These are phyloP conservation scores for Eilema griseolum DNA, from an alignment of 2,888 invertebrate genomes.

Conservation along the genomic window DNA sequence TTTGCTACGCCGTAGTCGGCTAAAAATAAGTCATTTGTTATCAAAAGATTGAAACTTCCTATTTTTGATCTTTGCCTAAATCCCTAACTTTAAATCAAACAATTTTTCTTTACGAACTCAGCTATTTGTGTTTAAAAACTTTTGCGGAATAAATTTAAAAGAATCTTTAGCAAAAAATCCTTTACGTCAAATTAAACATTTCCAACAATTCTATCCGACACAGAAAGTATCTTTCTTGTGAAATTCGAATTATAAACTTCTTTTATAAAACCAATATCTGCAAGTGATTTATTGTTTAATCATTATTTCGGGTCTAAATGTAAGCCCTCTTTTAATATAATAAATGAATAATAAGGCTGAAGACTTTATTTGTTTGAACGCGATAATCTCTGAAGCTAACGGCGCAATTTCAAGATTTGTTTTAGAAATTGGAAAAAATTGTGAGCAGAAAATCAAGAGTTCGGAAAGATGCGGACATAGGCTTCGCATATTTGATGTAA, in stretches of 20 bases:
- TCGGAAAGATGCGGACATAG: no score
- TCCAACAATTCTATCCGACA: not conserved
- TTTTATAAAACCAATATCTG: not conserved
- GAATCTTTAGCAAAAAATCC: not conserved
- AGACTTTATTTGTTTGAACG: not conserved
- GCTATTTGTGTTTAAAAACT: not conserved
- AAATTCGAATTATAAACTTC: not conserved
- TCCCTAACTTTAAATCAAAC: not conserved
- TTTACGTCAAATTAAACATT: not conserved
- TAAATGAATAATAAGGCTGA: not conserved
- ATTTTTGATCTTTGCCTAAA: not conserved
- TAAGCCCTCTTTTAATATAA: not conserved
- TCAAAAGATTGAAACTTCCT: not conserved
- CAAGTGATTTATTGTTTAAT: conserved; percentile 1
- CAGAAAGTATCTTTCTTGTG: not conserved
- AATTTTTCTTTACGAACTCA: conserved; percentile 4
- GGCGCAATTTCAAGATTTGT: no score
- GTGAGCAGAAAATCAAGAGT: no score
- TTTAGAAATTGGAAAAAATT: no score
- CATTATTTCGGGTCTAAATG: not conserved
- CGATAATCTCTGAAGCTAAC: not conserved
- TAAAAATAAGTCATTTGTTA: no score
- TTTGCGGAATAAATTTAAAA: not conserved
- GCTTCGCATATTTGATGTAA: no score
- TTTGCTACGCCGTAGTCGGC: no score